Percentiles rank a stretch among this genome's conserved stretches.
phyloP scores from a whole-genome alignment of 2,113 vertebrate genomes.

The Castor canadensis region DNA sequence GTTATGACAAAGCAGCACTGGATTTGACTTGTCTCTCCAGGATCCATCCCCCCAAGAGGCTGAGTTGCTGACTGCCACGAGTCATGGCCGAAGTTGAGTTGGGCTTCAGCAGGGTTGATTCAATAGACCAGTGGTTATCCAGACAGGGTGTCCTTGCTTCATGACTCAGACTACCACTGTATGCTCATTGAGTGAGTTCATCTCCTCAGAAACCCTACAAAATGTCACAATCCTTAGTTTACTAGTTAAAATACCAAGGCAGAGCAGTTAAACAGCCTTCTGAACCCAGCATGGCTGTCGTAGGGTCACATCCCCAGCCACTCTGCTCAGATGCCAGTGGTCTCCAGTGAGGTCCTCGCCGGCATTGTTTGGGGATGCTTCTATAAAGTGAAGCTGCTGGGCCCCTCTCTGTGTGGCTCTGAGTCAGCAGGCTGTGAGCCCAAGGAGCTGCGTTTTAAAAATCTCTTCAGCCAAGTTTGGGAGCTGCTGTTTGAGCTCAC shows the following conservation, averaged over 20 bases:
- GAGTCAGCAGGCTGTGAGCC: too few species aligned
- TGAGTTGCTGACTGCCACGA: accelerated
- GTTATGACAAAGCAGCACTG: accelerated
- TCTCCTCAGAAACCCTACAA: not conserved
- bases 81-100: accelerated
- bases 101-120: not conserved
- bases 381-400: not conserved
- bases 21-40: accelerated
- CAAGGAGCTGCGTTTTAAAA: not conserved
- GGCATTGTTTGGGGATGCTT: not conserved
- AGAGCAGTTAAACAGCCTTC: accelerated
- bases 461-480: not conserved
- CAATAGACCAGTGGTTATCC: accelerated
- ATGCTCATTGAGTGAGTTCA: accelerated
- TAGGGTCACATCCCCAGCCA: accelerated
- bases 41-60: accelerated
- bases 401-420: not conserved
- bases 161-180: accelerated
- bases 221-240: accelerated
- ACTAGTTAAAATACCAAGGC: accelerated
- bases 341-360: not conserved
- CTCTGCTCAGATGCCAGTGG: not conserved
- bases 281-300: accelerated
- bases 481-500: not conserved
- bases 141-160: accelerated